phyloP scores from a whole-genome alignment of 2,113 vertebrate genomes.

The Nerophis ophidion region DNA sequence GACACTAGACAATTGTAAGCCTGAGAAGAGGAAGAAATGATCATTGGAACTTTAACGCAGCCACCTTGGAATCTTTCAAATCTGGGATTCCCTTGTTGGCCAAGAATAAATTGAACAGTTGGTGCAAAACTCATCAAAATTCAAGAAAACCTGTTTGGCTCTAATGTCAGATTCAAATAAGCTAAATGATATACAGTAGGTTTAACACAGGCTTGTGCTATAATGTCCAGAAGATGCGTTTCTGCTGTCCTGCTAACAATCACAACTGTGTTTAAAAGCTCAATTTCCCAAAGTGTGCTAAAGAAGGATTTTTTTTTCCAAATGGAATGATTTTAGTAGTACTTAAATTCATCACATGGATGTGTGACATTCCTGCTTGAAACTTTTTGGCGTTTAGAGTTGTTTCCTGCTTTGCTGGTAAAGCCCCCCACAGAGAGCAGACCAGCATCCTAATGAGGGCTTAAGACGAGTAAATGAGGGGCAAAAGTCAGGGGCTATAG shows the following conservation, averaged over 20 bases:
- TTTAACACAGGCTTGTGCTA: constrained; percentile 19
- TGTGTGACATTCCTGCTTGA: constrained; percentile 19
- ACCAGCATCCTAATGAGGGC: constrained; percentile 33
- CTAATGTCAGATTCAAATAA: constrained; percentile 8
- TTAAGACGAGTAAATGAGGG: constrained; percentile 50
- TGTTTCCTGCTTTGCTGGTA: constrained; percentile 9
- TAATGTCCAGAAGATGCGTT: neutral
- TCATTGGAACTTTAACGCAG: constrained; percentile 48
- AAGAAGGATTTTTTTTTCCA: constrained; percentile 8
- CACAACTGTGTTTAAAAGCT: neutral
- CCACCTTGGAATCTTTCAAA: constrained; percentile 64
- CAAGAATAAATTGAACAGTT: constrained; percentile 70
- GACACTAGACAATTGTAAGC: constrained; percentile 72
- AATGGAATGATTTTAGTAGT: constrained; percentile 11
- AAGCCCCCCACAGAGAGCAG: constrained; percentile 38
- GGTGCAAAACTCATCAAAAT: constrained; percentile 68
- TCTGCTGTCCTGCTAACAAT: neutral
- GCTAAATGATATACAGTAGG: constrained; percentile 17
- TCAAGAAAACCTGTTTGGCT: constrained; percentile 49
- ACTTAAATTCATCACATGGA: constrained; percentile 1
- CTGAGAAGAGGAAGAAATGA: constrained; percentile 62
- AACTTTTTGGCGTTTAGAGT: constrained; percentile 25
- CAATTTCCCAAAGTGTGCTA: neutral
- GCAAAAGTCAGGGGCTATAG: constrained; percentile 59
- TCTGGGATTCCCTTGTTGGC: constrained; percentile 66